These are phyloP conservation scores for Meteorus colon DNA, from an alignment of 2,888 invertebrate species.

Conservation along the genomic window DNA sequence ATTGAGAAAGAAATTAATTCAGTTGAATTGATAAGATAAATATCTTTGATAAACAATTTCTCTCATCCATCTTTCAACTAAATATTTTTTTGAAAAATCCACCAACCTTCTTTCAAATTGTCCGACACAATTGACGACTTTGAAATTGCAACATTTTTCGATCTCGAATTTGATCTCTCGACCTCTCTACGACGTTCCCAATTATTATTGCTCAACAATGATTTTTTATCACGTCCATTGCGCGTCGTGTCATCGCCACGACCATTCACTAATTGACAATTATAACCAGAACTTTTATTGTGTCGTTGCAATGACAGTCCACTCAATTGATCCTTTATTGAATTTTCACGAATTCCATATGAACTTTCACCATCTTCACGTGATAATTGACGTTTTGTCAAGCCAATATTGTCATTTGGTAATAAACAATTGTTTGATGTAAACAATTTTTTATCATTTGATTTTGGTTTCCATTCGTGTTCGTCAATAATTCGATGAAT, in stretches of 20 bases:
- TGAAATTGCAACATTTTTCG: constrained; percentile 39
- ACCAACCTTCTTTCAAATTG: constrained; percentile 61
- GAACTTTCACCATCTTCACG: constrained; percentile 54
- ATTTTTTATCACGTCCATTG: constrained; percentile 20
- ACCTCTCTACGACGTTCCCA: constrained; percentile 45
- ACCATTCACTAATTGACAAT: constrained; percentile 44
- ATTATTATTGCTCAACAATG: constrained; percentile 29
- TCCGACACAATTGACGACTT: constrained; percentile 63
- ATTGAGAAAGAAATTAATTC: no score
- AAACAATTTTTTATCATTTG: background rate
- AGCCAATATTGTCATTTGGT: constrained; percentile 62
- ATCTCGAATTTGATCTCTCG: constrained; percentile 41
- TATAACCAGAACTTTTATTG: constrained; percentile 40
- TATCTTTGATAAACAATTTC: no score
- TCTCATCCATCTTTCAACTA: no score
- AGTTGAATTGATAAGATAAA: no score
- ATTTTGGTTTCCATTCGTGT: constrained; percentile 15
- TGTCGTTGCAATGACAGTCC: background rate
- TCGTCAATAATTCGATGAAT: constrained; percentile 36
- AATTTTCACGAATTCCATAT: constrained; percentile 58
- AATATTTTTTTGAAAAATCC: background rate
- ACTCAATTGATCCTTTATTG: constrained; percentile 30
- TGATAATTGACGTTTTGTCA: constrained; percentile 62
- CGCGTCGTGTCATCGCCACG: constrained; percentile 19
- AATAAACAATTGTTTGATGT: constrained; percentile 16